Evolutionary conservation across 2,113 vertebrate genomes (phyloP), one percentile per base, ranked within the genome.

Genomic region (Phainopepla nitens): DNA sequence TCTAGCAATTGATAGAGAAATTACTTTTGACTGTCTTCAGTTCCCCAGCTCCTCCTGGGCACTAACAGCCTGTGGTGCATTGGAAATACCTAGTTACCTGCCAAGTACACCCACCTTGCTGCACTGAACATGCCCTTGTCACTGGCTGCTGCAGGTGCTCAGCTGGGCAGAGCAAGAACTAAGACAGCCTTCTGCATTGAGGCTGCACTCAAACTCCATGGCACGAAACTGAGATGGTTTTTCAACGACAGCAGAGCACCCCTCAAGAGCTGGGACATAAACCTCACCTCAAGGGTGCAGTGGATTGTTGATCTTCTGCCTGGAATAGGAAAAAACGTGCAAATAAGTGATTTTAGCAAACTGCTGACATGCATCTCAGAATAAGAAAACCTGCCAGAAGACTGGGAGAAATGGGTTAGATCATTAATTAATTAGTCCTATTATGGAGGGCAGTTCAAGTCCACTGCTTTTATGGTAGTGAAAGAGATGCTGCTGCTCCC

Each of bases 21-120:
- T 1, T 0, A 60, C 10, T 53, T 53, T 22, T 1, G 7, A 23
- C 6, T 44, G 44, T 10, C 24, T 50, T 49, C 35, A 16, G 27
- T 13, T 84, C 70, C 24, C 12, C 42, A 73, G 58, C 9, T 82
- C 54, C 41, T 28, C 24, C 13, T 10, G 41, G 31, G 28, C 45
- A 61, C 13, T 13, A 65, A 50, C 1, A 31, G 18, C 42, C 36
- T 45, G 19, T 1, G 3, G 14, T 51, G 16, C 44, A 36, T 1
- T 68, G 61, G 41, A 90, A 90, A 68, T 15, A 36, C 17, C 23
- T 24, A 42, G 45, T 62, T 51, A 82, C 42, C 35, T 42, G 39
- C 13, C 44, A 25, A 4, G 31, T 10, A 39, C 39, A 31, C 28
- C 23, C 53, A 50, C 15, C 45, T 39, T 69, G n/a, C n/a, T 45